A percentile compares a stretch with the other conserved stretches of the same genome.
Conservation (phyloP, 2,113 vertebrate species). For the Arvicanthis niloticus region DNA sequence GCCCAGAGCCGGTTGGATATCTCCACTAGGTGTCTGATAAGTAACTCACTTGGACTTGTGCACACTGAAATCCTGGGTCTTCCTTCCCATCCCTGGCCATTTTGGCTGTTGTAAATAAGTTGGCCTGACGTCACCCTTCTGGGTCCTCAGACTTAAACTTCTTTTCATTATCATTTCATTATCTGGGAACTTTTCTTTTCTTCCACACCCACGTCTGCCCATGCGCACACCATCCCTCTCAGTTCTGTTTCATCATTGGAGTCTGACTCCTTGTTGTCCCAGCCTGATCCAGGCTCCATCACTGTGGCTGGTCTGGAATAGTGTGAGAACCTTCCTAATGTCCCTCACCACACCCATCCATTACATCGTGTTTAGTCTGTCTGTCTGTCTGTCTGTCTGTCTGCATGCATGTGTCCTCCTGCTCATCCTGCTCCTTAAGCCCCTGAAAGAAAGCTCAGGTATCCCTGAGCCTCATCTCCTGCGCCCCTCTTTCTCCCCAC, state of each 20-base stretch:
- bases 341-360: neutral
- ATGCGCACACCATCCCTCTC: too few species aligned
- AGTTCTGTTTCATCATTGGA: neutral
- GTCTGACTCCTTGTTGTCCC: neutral
- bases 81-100: neutral
- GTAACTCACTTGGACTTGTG: neutral
- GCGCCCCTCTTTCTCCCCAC: accelerated
- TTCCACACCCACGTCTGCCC: neutral
- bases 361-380: neutral
- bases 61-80: neutral
- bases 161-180: too few species aligned
- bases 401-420: neutral
- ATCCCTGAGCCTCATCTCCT: neutral
- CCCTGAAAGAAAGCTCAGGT: too few species aligned
- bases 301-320: neutral
- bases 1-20: neutral
- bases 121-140: neutral
- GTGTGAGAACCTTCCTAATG: neutral
- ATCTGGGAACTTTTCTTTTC: neutral
- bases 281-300: neutral
- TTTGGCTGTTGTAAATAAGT: neutral
- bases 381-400: neutral
- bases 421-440: too few species aligned
- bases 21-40: neutral
- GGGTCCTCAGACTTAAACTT: neutral